These are phyloP conservation scores for Drosophila peninsularis DNA, from an alignment of 2,888 invertebrate species.

Conservation along the genomic window DNA sequence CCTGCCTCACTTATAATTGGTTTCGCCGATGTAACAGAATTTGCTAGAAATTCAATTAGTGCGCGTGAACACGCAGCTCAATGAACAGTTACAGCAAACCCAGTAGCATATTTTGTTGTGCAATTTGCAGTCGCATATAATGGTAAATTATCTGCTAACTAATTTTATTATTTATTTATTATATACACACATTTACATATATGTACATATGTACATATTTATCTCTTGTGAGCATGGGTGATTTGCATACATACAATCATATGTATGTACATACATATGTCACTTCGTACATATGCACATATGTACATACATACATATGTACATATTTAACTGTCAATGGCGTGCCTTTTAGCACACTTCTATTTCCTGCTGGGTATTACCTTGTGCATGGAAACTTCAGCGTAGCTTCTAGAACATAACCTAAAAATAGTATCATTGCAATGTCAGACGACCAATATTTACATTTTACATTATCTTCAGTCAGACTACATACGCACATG, in stretches of 20 bases:
- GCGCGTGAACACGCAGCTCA: conserved; percentile 24
- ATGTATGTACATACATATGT: neutral
- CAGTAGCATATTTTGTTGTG: neutral
- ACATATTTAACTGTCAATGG: neutral
- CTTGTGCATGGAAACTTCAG: neutral
- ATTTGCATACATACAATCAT: too few species aligned
- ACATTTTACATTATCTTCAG: neutral
- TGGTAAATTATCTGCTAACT: neutral
- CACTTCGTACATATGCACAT: neutral
- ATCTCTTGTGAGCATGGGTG: neutral
- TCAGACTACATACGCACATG: neutral
- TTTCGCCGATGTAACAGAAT: neutral
- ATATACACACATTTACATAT: too few species aligned
- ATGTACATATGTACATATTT: neutral
- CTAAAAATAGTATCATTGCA: neutral
- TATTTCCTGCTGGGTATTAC: neutral
- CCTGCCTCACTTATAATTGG: conserved; percentile 5
- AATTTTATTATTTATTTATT: neutral
- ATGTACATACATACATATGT: too few species aligned
- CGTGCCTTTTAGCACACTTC: neutral
- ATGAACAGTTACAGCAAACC: conserved; percentile 1
- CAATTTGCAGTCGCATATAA: neutral
- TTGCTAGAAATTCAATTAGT: conserved; percentile 39
- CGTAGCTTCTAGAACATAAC: neutral
- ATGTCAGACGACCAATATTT: neutral